These are phyloP conservation scores for Drosophila infuscata DNA, from an alignment of 2,888 invertebrate genomes.

Conservation along the genomic window DNA sequence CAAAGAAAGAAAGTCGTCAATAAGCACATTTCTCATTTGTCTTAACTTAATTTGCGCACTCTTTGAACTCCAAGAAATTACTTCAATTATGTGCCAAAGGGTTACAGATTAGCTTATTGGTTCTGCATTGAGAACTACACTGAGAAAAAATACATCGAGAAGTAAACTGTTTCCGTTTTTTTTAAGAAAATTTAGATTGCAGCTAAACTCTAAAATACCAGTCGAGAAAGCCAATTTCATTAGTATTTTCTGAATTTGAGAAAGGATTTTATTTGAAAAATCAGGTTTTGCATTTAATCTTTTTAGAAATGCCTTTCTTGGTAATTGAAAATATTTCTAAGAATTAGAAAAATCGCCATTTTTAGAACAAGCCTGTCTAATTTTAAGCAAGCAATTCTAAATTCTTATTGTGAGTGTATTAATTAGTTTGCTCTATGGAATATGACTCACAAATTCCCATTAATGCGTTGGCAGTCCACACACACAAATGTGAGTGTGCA, in stretches of 20 bases:
- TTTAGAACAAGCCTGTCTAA: too few species aligned
- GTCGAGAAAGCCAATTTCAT: not conserved
- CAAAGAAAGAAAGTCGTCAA: slow-evolving; percentile 64
- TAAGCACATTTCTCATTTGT: slow-evolving; percentile 5
- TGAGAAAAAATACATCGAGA: not conserved
- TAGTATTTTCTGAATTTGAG: not conserved
- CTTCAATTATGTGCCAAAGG: slow-evolving; percentile 54
- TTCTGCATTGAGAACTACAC: not conserved
- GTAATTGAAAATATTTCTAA: not conserved
- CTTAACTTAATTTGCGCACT: slow-evolving; percentile 12
- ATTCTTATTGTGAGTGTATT: slow-evolving; percentile 6
- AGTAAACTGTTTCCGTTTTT: not conserved
- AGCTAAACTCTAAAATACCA: too few species aligned
- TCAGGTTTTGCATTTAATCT: not conserved
- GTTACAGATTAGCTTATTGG: slow-evolving; percentile 23
- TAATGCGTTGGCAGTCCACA: slow-evolving; percentile 47
- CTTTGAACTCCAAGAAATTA: slow-evolving; percentile 43
- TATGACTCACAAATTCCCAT: slow-evolving; percentile 43
- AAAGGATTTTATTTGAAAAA: not conserved
- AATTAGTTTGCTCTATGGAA: slow-evolving; percentile 29
- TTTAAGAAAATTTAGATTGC: not conserved
- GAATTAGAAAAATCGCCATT: not conserved
- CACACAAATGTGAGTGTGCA: not conserved
- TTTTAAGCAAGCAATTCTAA: too few species aligned
- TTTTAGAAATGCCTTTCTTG: not conserved